phyloP scores from a whole-genome alignment of 2,113 vertebrate species.

The Erythrocercus mccallii region DNA sequence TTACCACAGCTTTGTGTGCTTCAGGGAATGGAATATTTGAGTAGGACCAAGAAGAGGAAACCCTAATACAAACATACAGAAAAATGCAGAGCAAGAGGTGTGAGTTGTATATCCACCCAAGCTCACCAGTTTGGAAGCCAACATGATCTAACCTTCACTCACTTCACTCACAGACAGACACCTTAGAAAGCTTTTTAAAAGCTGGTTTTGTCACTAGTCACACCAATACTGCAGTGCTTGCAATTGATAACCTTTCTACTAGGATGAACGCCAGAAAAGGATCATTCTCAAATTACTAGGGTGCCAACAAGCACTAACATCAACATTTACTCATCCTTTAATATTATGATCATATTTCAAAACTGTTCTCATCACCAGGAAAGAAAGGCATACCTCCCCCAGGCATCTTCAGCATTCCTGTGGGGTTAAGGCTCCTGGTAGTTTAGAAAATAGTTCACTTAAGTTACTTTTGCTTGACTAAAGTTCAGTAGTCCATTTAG shows the following conservation, averaged over 20 bases:
- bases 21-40: background rate
- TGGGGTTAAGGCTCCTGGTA: background rate
- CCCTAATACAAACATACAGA: background rate
- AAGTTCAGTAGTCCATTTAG: background rate
- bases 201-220: background rate
- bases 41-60: background rate
- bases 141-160: background rate
- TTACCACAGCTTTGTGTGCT: background rate
- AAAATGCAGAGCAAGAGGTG: background rate
- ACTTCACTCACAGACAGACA: background rate
- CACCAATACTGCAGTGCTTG: background rate
- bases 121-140: background rate
- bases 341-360: background rate
- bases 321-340: background rate
- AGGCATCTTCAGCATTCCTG: background rate
- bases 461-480: background rate
- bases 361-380: background rate
- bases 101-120: background rate
- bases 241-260: background rate
- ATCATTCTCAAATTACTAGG: background rate
- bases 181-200: background rate
- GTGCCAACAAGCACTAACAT: background rate
- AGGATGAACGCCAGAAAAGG: background rate
- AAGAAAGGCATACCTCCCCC: background rate
- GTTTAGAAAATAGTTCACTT: background rate